phyloP scores from a whole-genome alignment of 2,113 vertebrate species.

The Cromileptes altivelis region DNA sequence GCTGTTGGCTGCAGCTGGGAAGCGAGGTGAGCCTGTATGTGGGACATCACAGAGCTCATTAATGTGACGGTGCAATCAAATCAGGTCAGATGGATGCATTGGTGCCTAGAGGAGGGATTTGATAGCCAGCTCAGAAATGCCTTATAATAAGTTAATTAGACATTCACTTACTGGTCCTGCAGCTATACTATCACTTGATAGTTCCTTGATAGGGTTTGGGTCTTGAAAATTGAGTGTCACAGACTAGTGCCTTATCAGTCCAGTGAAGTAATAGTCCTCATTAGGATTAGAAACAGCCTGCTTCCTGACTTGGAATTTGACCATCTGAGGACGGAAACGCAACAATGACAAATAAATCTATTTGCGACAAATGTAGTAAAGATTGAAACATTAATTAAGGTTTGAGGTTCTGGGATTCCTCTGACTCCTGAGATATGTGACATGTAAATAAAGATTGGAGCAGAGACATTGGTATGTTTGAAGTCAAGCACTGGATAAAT shows the following conservation, averaged over 20 bases:
- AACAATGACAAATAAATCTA: slow-evolving; percentile 58
- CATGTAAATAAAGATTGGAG: slow-evolving; percentile 58
- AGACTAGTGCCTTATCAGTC: slow-evolving; percentile 69
- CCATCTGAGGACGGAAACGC: slow-evolving; percentile 43
- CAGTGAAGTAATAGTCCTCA: slow-evolving; percentile 70
- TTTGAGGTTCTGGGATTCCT: slow-evolving; percentile 27
- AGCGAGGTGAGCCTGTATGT: slow-evolving; percentile 74
- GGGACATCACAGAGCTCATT: slow-evolving; percentile 83
- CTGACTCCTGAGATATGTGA: slow-evolving; percentile 58
- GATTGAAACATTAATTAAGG: slow-evolving; percentile 56
- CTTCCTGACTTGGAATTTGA: slow-evolving; percentile 59
- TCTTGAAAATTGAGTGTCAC: slow-evolving; percentile 72
- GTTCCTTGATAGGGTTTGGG: slow-evolving; percentile 74
- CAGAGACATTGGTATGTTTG: background rate
- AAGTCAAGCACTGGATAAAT: background rate
- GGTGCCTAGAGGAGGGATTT: slow-evolving; percentile 77
- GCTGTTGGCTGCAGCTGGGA: slow-evolving; percentile 58
- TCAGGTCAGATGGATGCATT: slow-evolving; percentile 83
- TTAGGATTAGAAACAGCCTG: slow-evolving; percentile 73
- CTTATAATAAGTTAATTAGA: slow-evolving; percentile 85
- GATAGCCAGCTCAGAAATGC: slow-evolving; percentile 79
- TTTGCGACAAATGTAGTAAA: slow-evolving; percentile 58
- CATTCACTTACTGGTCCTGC: slow-evolving; percentile 78
- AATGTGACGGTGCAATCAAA: slow-evolving; percentile 82
- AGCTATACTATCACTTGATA: slow-evolving; percentile 74